Base-by-base conservation (phyloP, 2,113 vertebrate genomes). In the Pan paniscus region DNA sequence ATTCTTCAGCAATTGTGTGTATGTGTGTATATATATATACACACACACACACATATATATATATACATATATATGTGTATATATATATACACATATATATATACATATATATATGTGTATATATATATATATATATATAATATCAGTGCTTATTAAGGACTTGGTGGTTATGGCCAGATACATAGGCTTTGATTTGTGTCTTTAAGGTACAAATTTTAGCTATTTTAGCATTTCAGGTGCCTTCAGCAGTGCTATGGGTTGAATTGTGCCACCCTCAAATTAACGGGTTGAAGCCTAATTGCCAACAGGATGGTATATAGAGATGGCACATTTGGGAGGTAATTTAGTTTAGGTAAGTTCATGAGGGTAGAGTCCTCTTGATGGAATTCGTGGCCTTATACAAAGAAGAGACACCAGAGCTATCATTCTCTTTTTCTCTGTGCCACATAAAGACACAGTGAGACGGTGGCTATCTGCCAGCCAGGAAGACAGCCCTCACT, bases 81-180 rank as follows among this genome's bases (percentile, higher is more conserved):
- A 40, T 40, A 40, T 40, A 40, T 40, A 40, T 3, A 40, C 40
- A 40, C 3, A 3, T 40, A 3, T 40, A 40, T 40, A 40, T 40
- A 4, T 40, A 40, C 3, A 40, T 40, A 40, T 40, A 40, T 40
- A 40, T 40, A 40, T 4, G 3, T 40, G 3, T 40, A 40, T 40
- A 40, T 40, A 40, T 50, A 4, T 46, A 16, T 16, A 16, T 50
- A 16, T 50, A 50, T 50, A 55, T 55, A 18, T 1, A 46, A 46
- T 14, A 67, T 78, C 3, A 23, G 13, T 1, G 8, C 1, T 2
- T 25, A 32, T 20, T 6, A 81, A 38, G 9, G 40, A 16, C 0
- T 82, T 81, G 5, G 12, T 48, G 2, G 2, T 38, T 32, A 0
- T 6, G 1, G 18, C 4, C 20, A 23, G 0, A 67, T 86, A 18